phyloP scores from a whole-genome alignment of 2,888 invertebrate genomes.

The Metellina segmentata region DNA sequence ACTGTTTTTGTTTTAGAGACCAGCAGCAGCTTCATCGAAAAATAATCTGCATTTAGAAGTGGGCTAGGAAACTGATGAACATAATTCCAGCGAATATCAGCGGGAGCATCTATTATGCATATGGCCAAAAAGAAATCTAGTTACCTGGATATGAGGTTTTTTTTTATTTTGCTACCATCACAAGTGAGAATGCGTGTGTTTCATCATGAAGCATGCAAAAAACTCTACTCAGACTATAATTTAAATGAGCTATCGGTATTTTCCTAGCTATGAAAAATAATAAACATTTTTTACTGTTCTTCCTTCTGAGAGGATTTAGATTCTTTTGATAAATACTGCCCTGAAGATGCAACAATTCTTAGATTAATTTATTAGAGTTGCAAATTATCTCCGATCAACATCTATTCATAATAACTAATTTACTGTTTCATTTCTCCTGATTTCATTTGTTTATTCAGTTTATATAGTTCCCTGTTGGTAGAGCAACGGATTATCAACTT shows the following conservation, averaged over 20 bases:
- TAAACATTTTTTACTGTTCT: neutral
- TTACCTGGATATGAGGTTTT: neutral
- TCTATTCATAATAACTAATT: too few relatives aligned
- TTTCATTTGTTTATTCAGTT: too few relatives aligned
- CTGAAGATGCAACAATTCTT: neutral
- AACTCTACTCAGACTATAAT: neutral
- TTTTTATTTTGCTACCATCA: neutral
- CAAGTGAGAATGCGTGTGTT: neutral
- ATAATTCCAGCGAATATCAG: neutral
- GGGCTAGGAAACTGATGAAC: neutral
- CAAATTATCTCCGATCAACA: too few relatives aligned
- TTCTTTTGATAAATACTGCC: neutral
- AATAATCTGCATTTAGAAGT: neutral
- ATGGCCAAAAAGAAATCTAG: neutral
- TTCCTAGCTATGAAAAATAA: neutral
- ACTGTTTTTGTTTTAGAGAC: neutral
- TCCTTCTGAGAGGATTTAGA: neutral
- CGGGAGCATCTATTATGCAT: neutral
- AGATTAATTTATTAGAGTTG: neutral
- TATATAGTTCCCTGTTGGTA: too few relatives aligned
- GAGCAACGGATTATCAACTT: too few relatives aligned
- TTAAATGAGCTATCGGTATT: neutral
- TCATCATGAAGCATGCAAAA: neutral
- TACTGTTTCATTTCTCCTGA: too few relatives aligned
- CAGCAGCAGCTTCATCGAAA: neutral